Base-by-base conservation (phyloP, 2,113 vertebrate genomes). In the Formicarius rufipectus region DNA sequence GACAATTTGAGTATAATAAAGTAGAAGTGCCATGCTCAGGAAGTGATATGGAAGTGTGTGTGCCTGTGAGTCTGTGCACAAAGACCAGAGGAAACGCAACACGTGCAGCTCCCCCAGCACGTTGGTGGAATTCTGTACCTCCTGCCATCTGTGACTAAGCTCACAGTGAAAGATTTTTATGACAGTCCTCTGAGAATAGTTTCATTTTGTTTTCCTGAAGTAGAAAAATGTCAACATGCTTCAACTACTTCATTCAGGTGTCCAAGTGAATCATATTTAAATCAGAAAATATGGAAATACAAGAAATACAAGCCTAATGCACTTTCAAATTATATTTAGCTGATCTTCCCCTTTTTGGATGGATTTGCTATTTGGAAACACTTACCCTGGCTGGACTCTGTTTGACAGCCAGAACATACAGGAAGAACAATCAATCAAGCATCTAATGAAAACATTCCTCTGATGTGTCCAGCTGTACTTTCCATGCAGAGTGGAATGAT, bases 311-410 rank as follows among this genome's bases (percentile, higher is more conserved):
- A 75, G 31, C 18, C 28, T 84, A 79, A 89, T 45, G n/a, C 3
- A 47, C 31, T 77, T 95, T 59, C 63, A 85, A 59, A 83, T 88
- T 71, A 45, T 72, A 66, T 87, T 87, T 95, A 73, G 37, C 39
- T 79, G 49, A 93, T 96, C 85, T 75, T 93, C 37, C 95, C 68
- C 47, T 89, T 89, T 96, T 93, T 90, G 86, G 88, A 90, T 75
- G 73, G 76, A 95, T 96, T 92, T 93, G 52, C 44, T 81, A 4
- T 92, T 92, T 88, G 83, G 90, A 94, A 96, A 89, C 19, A 50
- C 27, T 90, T 92, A 72, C 44, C 23, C 27, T 81, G 33, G 30
- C 33, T 85, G 52, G 67, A 83, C 19, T 69, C 45, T 83, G 24
- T 84, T 60, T 0, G 0, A 53, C 64, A 88, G 56, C n/a, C 90